Evolutionary conservation across 2,888 invertebrate genomes (phyloP), one percentile per base, ranked within the genome.

Genomic region (Lagria hirta): DNA sequence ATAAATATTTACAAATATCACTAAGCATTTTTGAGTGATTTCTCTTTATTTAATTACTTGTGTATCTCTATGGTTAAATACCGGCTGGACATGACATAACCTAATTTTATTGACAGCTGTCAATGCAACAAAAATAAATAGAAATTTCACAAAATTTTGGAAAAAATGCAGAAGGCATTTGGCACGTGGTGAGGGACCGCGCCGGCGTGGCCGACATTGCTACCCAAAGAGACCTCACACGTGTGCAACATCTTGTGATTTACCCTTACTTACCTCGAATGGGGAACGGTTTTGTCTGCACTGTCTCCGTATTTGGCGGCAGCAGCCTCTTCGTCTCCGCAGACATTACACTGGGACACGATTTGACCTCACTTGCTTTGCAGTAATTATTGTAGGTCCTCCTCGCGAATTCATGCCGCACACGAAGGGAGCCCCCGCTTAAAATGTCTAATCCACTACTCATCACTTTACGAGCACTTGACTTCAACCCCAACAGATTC

Each of bases 221-320:
- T 4, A 6, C 6, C 18, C 18, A 18, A 18, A 18, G 4, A 6
- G 4, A 6, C 6, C 18, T 4, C 18, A 11, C 8, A 29, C n/a
- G 8, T 4, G 18, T 6, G 6, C 18, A 18, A 8, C 13, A 13
- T 30, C 15, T 13, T 2, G 14, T 10, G 22, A 23, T 47, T 23
- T 32, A 40, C 14, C n/a, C n/a, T n/a, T 2, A 58, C 72, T 73
- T 75, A 88, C 88, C 86, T 77, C 89, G 79, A 56, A 90, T 85
- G 16, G 90, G 90, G 73, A 90, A 90, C 46, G 90, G 90, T 75
- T 90, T 90, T 24, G 90, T 90, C 79, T 88, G 86, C 34, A 90
- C 86, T 27, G 90, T 90, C 67, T 88, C 89, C 45, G 86, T 82
- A 5, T 86, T 87, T 33, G 88, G 88, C 45, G 88, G 87, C 64